Evolutionary conservation across 2,113 vertebrate species (phyloP), one percentile per base, ranked within the genome.

Genomic region (Centropristis striata): DNA sequence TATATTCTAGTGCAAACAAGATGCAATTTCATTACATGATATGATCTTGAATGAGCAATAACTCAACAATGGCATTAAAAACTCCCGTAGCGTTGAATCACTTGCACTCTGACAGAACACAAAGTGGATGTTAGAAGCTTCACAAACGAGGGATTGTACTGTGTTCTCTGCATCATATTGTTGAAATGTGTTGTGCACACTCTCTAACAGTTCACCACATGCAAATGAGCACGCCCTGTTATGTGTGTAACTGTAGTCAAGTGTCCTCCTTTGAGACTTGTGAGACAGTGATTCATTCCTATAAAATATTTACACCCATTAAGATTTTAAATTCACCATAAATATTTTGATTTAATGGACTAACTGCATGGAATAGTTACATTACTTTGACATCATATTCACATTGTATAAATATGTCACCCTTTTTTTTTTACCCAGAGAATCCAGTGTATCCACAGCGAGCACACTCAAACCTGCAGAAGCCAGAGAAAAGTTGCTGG

Each of bases 201-300:
- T 61, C 49, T 15, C 51, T 44, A 36, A 53, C 7, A 59, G 36
- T 54, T 59, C 7, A 58, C 6, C 28, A 15, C 20, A 36, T 42
- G 63, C 14, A 23, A 44, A 53, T 46, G 65, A 61, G 46, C 54
- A 61, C 41, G 1, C 13, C 50, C 53, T 47, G 12, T 50, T 74
- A 46, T 67, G 53, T 71, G 25, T 32, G 50, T 64, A 37, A 20
- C 9, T 41, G 39, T 15, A 28, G n/a, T 68, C 28, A 8, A 1
- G 18, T n/a, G 20, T 13, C n/a, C 5, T 70, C 47, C 27, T 53
- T 49, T 61, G 36, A 67, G 69, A 73, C 14, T 1, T 25, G 23
- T 46, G 53, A n/a, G n/a, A n/a, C 23, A 70, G 42, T 37, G 41
- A 25, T 25, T 46, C n/a, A 51, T 41, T 53, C 8, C 36, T 60